Percentiles rank a stretch among this genome's conserved stretches.
Evolutionary conservation across 2,113 vertebrate species (phyloP).

Genomic region (Trogon surrucura): DNA sequence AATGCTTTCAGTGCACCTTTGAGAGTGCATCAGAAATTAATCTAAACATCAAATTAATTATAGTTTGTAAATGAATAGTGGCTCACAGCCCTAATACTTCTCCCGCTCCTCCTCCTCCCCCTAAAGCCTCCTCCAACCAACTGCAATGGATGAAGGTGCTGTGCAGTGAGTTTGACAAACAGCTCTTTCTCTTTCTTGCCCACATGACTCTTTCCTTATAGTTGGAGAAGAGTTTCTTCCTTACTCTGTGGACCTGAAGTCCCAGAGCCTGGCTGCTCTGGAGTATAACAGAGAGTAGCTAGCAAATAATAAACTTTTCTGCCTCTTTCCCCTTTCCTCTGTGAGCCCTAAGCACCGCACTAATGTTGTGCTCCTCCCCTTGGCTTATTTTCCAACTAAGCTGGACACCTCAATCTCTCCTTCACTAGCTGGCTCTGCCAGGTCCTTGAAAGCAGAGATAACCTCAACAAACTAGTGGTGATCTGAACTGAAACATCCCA

Average conservation of each 20-base stretch:
- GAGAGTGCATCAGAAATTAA: constrained; percentile 80
- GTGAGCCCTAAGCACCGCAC: neutral
- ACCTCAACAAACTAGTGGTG: neutral
- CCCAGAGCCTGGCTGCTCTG: neutral
- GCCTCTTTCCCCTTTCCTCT: neutral
- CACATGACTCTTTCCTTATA: neutral
- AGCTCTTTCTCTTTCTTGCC: neutral
- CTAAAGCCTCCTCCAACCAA: constrained; percentile 49
- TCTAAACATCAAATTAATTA: constrained; percentile 83
- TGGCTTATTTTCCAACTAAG: neutral
- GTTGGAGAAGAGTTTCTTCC: neutral
- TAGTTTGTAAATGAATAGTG: constrained; percentile 78
- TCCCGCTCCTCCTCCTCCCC: constrained; percentile 39
- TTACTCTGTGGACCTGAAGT: neutral
- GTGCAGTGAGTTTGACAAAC: neutral
- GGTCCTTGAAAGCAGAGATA: neutral
- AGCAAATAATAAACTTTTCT: neutral
- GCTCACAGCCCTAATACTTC: constrained; percentile 73
- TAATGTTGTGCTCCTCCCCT: neutral
- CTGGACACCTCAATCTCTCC: neutral
- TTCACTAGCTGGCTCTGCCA: neutral
- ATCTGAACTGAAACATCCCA: neutral
- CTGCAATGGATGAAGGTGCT: constrained; percentile 36
- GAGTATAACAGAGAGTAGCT: neutral
- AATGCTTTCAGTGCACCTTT: constrained; percentile 80